phyloP scores from a whole-genome alignment of 2,888 invertebrate genomes.

The Chrysodeixis includens region DNA sequence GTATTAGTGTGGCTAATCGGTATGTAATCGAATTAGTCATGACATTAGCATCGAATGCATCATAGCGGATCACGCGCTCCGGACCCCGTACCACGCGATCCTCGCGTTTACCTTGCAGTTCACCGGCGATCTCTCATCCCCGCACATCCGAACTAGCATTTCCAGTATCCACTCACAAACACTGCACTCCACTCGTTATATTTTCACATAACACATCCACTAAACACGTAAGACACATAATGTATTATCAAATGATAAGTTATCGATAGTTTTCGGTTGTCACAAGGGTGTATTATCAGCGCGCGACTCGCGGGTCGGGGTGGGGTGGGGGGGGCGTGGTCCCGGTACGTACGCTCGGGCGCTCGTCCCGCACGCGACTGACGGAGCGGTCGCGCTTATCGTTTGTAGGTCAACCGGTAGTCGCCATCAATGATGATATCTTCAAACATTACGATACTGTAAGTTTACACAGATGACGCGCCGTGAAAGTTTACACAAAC shows the following conservation, averaged over 20 bases:
- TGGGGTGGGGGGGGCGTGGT: background rate
- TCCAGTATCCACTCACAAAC: constrained; percentile 61
- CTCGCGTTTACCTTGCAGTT: constrained; percentile 72
- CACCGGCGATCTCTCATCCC: constrained; percentile 70
- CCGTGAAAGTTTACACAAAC: constrained; percentile 60
- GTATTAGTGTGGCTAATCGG: background rate
- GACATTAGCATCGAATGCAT: background rate
- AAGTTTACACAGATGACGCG: constrained; percentile 63
- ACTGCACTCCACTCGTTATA: constrained; percentile 65
- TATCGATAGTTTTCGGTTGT: constrained; percentile 47
- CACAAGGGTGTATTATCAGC: constrained; percentile 26
- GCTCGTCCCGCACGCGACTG: constrained; percentile 55
- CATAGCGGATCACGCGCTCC: constrained; percentile 7
- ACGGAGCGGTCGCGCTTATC: constrained; percentile 58
- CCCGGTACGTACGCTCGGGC: constrained; percentile 44
- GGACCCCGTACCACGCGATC: background rate
- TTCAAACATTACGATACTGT: constrained; percentile 63
- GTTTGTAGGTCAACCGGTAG: constrained; percentile 71
- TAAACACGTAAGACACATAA: constrained; percentile 40
- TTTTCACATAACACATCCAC: constrained; percentile 52
- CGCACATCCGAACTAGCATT: constrained; percentile 76
- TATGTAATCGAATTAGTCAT: constrained; percentile 5
- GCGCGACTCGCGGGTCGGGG: background rate
- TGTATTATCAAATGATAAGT: constrained; percentile 50
- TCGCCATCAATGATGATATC: constrained; percentile 64